Percentiles rank a stretch among this genome's conserved stretches.
These are phyloP conservation scores for Mycalesis mineus DNA, from an alignment of 2,888 invertebrate species.

Conservation along the genomic window DNA sequence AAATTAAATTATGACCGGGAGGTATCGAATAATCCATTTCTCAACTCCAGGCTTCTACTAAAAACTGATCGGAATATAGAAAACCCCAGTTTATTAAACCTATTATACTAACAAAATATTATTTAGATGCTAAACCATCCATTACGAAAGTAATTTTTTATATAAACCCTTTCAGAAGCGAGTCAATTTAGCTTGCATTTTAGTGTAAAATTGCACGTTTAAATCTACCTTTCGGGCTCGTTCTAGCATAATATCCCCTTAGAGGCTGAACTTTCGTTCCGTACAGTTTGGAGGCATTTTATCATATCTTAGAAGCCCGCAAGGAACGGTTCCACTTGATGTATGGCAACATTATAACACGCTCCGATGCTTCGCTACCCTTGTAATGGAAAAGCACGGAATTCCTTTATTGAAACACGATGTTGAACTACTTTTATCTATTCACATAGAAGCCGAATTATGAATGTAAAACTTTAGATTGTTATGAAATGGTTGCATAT, in stretches of 20 bases:
- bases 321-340: conserved; percentile 11
- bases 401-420: conserved; percentile 7
- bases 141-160: no score
- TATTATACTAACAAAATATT: no score
- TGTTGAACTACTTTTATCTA: background rate
- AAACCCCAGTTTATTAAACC: no score
- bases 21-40: no score
- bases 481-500: no score
- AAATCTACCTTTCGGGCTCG: background rate
- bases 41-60: no score
- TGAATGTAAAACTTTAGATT: no score
- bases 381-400: background rate
- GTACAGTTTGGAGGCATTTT: conserved; percentile 15
- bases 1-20: no score
- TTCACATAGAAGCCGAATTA: no score
- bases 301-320: conserved; percentile 13
- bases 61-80: no score
- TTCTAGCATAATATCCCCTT: conserved; percentile 1
- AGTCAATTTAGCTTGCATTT: conserved; percentile 6
- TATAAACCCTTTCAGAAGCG: background rate
- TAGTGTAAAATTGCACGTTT: conserved; percentile 4
- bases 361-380: conserved; percentile 4
- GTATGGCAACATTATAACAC: conserved; percentile 17
- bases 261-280: conserved; percentile 18
- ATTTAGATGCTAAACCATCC: no score